Conservation (phyloP, 2,113 vertebrate genomes). For the Tringa solitaria region DNA sequence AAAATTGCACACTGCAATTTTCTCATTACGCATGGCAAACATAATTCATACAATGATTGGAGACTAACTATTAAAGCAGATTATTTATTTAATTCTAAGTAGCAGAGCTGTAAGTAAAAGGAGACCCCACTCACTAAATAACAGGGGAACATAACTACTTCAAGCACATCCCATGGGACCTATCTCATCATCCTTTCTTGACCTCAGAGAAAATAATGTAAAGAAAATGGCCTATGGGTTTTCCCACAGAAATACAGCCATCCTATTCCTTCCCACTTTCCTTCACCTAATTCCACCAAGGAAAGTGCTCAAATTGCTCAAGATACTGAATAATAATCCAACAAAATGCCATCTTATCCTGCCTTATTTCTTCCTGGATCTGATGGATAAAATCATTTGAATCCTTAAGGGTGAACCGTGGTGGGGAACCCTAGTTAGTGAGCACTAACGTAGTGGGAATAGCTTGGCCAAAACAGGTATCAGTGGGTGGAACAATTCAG, state of each 20-base stretch:
- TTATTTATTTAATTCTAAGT: slow-evolving; percentile 9
- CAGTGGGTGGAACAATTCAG: background rate
- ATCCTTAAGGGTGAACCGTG: background rate
- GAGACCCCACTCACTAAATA: background rate
- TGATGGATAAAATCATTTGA: background rate
- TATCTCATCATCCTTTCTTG: background rate
- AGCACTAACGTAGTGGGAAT: background rate
- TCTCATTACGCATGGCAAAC: background rate
- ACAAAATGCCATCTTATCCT: background rate
- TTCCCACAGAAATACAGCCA: background rate
- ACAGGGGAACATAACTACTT: background rate
- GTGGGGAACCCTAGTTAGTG: background rate
- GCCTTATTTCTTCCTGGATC: background rate
- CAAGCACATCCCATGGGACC: background rate
- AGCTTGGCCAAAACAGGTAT: background rate
- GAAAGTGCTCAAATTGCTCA: background rate
- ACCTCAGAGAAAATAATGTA: background rate
- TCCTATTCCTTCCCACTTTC: background rate
- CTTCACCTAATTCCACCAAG: background rate
- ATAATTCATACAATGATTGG: background rate
- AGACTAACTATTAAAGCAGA: background rate
- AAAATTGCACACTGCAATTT: slow-evolving; percentile 1
- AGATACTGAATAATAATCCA: background rate
- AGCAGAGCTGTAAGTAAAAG: background rate
- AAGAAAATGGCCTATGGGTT: slow-evolving; percentile 5